These are phyloP conservation scores for Limosa lapponica DNA, from an alignment of 2,797 vertebrate species.

Conservation along the genomic window DNA sequence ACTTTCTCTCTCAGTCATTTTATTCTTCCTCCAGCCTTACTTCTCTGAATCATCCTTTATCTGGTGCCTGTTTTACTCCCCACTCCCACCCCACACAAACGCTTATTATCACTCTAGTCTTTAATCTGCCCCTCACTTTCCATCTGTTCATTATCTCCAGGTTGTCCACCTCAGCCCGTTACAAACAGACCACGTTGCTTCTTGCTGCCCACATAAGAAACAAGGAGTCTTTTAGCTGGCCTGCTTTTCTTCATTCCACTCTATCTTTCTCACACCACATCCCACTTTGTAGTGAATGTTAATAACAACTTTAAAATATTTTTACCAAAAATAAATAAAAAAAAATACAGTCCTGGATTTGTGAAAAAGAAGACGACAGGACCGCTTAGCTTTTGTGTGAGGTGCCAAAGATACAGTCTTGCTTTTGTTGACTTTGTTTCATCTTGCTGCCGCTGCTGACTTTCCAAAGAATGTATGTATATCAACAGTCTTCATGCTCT, in stretches of 20 bases:
- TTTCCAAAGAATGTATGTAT: not conserved
- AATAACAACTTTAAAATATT: slow-evolving; percentile 7
- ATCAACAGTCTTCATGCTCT: not conserved
- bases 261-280: not conserved
- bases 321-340: not conserved
- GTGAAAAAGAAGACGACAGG: not conserved
- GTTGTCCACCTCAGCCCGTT: slow-evolving; percentile 17
- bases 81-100: not conserved
- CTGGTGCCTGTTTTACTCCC: not conserved
- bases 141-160: slow-evolving; percentile 53
- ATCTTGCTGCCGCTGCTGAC: not conserved
- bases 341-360: not conserved
- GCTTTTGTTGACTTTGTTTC: not conserved
- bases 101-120: not conserved
- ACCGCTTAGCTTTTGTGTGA: not conserved
- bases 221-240: not conserved
- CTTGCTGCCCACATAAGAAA: slow-evolving; percentile 29
- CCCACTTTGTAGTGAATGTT: not conserved
- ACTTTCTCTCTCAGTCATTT: not conserved
- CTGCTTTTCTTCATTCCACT: not conserved
- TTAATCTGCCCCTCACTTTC: slow-evolving; percentile 23
- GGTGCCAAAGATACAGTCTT: not conserved
- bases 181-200: not conserved
- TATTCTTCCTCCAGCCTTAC: not conserved
- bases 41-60: slow-evolving; percentile 3